A percentile compares a stretch with the other conserved stretches of the same genome.
These are phyloP conservation scores for Xyrauchen texanus DNA, from an alignment of 2,113 vertebrate species.

Conservation along the genomic window DNA sequence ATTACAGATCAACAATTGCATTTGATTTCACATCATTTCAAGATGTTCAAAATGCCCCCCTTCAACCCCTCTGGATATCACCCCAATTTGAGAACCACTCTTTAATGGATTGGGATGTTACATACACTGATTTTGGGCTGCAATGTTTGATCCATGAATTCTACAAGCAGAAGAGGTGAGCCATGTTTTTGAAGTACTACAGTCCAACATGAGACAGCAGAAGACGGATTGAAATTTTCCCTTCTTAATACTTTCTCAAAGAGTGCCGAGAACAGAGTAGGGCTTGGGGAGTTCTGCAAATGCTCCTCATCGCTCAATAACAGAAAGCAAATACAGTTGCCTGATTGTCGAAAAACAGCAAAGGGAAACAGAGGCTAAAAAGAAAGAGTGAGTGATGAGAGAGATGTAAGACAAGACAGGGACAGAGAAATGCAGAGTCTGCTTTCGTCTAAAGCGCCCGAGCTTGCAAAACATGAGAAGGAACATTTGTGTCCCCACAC, in stretches of 20 bases:
- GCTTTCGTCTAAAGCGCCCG: conserved; percentile 26
- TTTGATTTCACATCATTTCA: too few species aligned
- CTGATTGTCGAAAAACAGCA: conserved; percentile 11
- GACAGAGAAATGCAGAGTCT: conserved; percentile 30
- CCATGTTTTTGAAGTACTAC: conserved; percentile 1
- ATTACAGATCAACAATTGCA: neutral
- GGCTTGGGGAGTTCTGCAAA: conserved; percentile 29
- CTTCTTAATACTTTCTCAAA: conserved; percentile 33
- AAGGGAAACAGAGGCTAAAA: conserved; percentile 24
- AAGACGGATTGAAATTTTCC: conserved; percentile 37
- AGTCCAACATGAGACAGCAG: conserved; percentile 29
- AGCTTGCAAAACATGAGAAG: conserved; percentile 14
- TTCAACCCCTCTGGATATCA: too few species aligned
- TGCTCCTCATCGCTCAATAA: conserved; percentile 32
- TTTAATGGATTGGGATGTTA: too few species aligned
- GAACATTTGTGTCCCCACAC: conserved; percentile 57
- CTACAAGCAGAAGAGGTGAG: neutral
- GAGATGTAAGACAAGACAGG: neutral
- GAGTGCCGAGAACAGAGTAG: conserved; percentile 10
- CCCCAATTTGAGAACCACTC: too few species aligned
- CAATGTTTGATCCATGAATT: neutral
- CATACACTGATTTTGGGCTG: conserved; percentile 24
- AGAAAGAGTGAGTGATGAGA: conserved; percentile 24
- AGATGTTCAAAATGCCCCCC: too few species aligned
- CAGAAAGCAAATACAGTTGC: conserved; percentile 25